Conservation (phyloP, 2,888 invertebrate genomes). For the Volucella bombylans region DNA sequence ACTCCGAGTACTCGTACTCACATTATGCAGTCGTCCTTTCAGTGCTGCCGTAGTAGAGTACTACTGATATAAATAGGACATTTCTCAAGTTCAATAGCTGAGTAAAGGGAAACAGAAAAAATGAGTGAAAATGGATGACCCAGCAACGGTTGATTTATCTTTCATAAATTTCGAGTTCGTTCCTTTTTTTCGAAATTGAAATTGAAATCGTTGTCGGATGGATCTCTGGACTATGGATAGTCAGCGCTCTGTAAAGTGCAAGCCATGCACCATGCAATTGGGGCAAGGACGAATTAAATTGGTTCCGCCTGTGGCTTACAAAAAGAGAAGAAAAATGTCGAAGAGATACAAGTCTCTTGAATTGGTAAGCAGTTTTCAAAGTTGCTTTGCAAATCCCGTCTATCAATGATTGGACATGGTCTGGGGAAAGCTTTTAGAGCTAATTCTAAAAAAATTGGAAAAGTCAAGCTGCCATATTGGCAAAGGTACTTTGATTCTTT, state of each 20-base stretch:
- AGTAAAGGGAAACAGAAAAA: background rate
- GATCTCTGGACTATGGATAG: slow-evolving; percentile 28
- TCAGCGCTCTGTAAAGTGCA: slow-evolving; percentile 8
- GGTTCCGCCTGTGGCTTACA: background rate
- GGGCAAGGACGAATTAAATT: slow-evolving; percentile 29
- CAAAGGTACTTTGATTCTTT: too few species aligned
- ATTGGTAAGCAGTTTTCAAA: too few species aligned
- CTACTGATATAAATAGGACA: slow-evolving; percentile 12
- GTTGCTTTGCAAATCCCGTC: too few species aligned
- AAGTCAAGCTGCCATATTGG: too few species aligned
- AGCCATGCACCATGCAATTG: slow-evolving; percentile 5
- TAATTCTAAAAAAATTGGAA: too few species aligned
- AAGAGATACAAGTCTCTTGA: too few species aligned
- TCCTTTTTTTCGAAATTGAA: background rate
- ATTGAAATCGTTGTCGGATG: slow-evolving; percentile 20
- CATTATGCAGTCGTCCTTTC: slow-evolving; percentile 11
- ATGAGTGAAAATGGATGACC: slow-evolving; percentile 1
- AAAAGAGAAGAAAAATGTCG: background rate
- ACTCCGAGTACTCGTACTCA: background rate
- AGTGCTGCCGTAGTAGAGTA: background rate
- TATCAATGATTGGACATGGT: too few species aligned
- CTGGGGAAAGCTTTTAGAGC: too few species aligned
- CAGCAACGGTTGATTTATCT: slow-evolving; percentile 26
- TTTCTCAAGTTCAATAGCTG: slow-evolving; percentile 28
- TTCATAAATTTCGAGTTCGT: slow-evolving; percentile 8